A percentile compares a stretch with the other conserved stretches of the same genome.
Evolutionary conservation across 2,888 invertebrate species (phyloP).

Genomic region (Thymelicus acteon): DNA sequence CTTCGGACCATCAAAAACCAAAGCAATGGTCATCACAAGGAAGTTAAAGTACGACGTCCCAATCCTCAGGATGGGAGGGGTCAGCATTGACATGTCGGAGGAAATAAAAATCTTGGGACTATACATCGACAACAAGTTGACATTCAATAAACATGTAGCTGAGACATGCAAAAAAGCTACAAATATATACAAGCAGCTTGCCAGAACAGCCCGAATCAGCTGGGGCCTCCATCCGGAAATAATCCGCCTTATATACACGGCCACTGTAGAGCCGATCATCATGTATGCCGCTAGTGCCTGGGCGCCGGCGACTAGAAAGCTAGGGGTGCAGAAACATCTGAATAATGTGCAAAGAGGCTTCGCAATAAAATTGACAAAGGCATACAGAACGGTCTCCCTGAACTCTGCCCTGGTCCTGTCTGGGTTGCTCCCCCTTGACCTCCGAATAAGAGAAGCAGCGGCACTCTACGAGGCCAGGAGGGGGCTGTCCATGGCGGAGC

Average conservation of each 20-base stretch:
- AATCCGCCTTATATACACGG: background rate
- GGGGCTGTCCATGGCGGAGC: background rate
- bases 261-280: background rate
- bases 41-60: slow-evolving; percentile 15
- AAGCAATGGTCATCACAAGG: background rate
- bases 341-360: slow-evolving; percentile 1
- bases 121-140: background rate
- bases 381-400: slow-evolving; percentile 1
- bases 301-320: background rate
- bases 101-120: slow-evolving; percentile 17
- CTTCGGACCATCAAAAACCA: slow-evolving; percentile 6
- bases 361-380: background rate
- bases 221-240: slow-evolving; percentile 5
- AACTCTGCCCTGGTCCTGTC: background rate
- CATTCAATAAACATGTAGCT: slow-evolving; percentile 1
- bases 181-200: background rate
- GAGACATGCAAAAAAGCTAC: background rate
- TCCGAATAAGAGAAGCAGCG: slow-evolving; percentile 6
- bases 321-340: background rate
- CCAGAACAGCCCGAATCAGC: background rate
- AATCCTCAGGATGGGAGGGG: too few relatives aligned
- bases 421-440: background rate
- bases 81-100: background rate
- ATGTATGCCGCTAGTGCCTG: slow-evolving; percentile 6
- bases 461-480: background rate